These are phyloP conservation scores for Cepaea hortensis DNA, from an alignment of 2,888 invertebrate species.

Conservation along the genomic window DNA sequence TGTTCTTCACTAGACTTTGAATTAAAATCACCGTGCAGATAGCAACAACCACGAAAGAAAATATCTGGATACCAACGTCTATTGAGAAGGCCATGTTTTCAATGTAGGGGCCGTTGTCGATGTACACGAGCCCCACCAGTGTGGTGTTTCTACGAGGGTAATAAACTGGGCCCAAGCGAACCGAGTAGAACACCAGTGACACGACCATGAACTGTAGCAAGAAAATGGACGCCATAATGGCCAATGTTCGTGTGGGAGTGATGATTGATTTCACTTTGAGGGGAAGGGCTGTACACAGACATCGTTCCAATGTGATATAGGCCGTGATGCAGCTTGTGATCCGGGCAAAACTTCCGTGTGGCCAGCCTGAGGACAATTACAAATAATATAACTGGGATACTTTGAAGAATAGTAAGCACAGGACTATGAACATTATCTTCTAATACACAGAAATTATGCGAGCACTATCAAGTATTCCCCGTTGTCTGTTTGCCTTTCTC, in stretches of 20 bases:
- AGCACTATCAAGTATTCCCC: no score
- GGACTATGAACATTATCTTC: no score
- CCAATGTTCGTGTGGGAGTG: neutral
- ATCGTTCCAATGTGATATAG: constrained; percentile 4
- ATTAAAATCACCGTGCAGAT: neutral
- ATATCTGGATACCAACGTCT: neutral
- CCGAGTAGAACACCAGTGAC: neutral
- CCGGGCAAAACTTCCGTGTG: neutral
- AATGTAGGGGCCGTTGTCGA: neutral
- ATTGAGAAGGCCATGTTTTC: neutral
- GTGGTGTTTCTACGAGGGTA: neutral
- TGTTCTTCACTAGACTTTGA: neutral
- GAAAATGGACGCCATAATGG: neutral
- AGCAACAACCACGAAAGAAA: neutral
- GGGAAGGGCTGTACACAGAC: neutral
- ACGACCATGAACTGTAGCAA: neutral
- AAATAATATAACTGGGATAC: no score
- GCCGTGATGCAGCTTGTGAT: neutral
- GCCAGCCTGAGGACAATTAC: neutral
- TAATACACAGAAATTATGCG: no score
- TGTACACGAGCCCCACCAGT: neutral
- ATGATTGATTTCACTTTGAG: neutral
- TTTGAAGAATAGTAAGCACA: no score
- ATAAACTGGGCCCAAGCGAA: neutral
- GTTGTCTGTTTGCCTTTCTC: no score